Conservation (phyloP, 2,113 vertebrate species). For the Scophthalmus maximus region DNA sequence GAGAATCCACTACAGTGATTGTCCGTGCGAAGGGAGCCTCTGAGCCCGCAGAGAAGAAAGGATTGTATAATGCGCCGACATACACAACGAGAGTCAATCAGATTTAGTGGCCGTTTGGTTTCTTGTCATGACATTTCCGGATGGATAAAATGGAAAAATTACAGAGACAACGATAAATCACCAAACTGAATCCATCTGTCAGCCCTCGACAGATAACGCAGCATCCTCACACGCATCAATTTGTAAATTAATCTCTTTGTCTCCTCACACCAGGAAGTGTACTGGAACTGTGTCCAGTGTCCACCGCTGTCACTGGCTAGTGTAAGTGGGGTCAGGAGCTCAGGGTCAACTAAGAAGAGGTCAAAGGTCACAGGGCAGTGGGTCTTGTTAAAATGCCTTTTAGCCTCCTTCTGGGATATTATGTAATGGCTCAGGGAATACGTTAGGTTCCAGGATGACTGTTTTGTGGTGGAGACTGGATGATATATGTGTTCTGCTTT, state of each 20-base stretch:
- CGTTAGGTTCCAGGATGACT: constrained; percentile 57
- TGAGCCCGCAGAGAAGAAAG: constrained; percentile 50
- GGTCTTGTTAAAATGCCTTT: constrained; percentile 85
- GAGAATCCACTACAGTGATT: constrained; percentile 73
- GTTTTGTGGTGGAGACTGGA: constrained; percentile 55
- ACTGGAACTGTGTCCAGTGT: constrained; percentile 49
- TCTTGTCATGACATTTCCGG: constrained; percentile 5
- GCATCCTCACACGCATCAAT: constrained; percentile 48
- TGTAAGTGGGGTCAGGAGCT: constrained; percentile 82
- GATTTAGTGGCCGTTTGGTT: constrained; percentile 29
- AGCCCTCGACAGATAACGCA: constrained; percentile 13
- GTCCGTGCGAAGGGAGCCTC: constrained; percentile 51
- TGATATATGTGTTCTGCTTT: constrained; percentile 63
- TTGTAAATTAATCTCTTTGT: constrained; percentile 56
- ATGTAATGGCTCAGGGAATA: constrained; percentile 81
- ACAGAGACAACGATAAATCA: not conserved
- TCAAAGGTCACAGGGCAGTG: constrained; percentile 75
- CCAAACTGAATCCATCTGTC: constrained; percentile 23
- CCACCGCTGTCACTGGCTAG: constrained; percentile 62
- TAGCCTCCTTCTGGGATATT: constrained; percentile 82
- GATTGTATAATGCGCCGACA: constrained; percentile 52
- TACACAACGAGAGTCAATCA: constrained; percentile 31
- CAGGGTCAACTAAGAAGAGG: constrained; percentile 74
- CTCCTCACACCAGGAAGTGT: constrained; percentile 42
- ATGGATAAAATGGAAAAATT: not conserved